phyloP scores from a whole-genome alignment of 2,113 vertebrate genomes.

The Pygoscelis adeliae region DNA sequence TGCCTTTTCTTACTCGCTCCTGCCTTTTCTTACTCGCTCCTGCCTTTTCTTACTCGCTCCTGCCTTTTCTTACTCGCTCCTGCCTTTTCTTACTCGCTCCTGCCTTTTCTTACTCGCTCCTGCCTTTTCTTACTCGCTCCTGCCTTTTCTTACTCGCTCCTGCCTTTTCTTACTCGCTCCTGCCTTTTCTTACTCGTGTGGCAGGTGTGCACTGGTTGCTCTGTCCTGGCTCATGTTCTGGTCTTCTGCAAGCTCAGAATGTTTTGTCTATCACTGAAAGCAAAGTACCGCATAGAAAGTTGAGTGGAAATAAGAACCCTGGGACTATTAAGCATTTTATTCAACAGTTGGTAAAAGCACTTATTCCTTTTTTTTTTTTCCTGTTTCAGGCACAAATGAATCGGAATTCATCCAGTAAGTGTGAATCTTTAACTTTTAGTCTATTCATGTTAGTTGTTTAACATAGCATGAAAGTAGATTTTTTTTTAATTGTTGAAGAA shows the following conservation, averaged over 20 bases:
- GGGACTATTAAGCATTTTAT: background rate
- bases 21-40: background rate
- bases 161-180: too few relatives aligned
- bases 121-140: background rate
- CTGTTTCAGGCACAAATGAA: conserved; percentile 88
- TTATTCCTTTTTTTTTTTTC: conserved; percentile 33
- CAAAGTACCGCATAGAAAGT: background rate
- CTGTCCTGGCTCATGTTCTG: background rate
- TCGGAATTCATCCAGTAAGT: conserved; percentile 95
- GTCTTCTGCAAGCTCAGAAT: background rate
- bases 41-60: background rate
- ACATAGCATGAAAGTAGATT: background rate
- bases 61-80: background rate
- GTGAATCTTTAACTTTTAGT: conserved; percentile 31
- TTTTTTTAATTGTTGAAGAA: background rate
- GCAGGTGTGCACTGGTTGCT: background rate
- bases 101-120: too few relatives aligned
- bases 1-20: too few relatives aligned
- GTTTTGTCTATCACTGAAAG: background rate
- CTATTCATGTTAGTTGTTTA: background rate
- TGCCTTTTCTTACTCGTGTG: background rate
- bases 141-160: too few relatives aligned
- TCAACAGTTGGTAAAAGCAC: background rate
- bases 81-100: too few relatives aligned
- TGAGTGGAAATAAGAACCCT: background rate